Base-by-base conservation (phyloP, 2,797 vertebrate genomes). In the Coccyzus lansbergi region DNA sequence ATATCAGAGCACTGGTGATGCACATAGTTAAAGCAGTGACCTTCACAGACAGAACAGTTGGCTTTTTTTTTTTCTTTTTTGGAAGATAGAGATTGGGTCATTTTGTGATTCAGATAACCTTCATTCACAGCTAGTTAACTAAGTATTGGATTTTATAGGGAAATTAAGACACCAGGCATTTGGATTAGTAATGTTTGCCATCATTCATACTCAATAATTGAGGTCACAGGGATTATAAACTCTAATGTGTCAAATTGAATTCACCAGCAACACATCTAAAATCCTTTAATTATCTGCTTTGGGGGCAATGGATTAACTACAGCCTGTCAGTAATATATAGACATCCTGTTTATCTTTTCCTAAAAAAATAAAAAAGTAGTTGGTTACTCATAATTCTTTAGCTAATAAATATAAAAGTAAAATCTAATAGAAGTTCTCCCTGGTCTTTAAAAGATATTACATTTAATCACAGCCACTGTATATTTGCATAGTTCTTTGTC, bases 161-260 rank as follows among this genome's bases (percentile, higher is more conserved):
- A 96, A 96, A 95, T 97, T 95, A 96, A 97, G 76, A 92, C 36
- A 94, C 31, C 15, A 90, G 72, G 28, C 10, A 21, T 87, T 94
- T 96, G 95, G 92, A 97, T 97, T 97, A 97, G 71, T 51, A 94
- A 28, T 97, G 83, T 97, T 97, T 98, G 93, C 94, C 77, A 92
- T 96, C 92, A 96, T 96, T 97, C 92, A 90, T 94, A 83, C 93
- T 97, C 90, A 78, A 94, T 97, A 98, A 98, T 97, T 98, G 97
- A 97, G 96, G 95, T 97, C 92, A 94, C 13, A 93, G 58, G 86
- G 86, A 83, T 97, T 98, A 97, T 95, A 97, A 97, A 97, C 94
- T 93, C 52, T 95, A 96, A 95, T 93, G 89, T 97, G 93, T 96
- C 83, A 97, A 97, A 96, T 93, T 96, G 94, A 97, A 97, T 97